Conservation (phyloP, 1,140 invertebrate genomes). For the Cydia fagiglandana region DNA sequence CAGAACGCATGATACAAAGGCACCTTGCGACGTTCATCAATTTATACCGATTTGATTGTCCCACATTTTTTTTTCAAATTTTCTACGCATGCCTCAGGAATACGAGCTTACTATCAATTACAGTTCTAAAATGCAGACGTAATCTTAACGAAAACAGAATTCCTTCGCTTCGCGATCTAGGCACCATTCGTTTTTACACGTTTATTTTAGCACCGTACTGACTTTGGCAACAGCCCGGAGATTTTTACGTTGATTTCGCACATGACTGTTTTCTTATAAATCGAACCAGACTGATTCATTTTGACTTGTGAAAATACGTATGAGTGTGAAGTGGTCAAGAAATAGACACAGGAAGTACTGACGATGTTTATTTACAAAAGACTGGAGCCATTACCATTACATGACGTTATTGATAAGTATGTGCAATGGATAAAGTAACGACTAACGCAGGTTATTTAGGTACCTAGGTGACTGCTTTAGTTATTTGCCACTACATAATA, state of each 20-base stretch:
- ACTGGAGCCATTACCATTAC: neutral
- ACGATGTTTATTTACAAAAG: constrained; percentile 41
- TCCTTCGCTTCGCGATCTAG: neutral
- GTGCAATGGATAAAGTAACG: neutral
- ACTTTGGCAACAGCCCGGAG: constrained; percentile 3
- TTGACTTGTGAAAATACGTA: neutral
- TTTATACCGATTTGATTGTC: too few relatives aligned
- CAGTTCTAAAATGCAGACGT: neutral
- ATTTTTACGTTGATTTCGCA: constrained; percentile 10
- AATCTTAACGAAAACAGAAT: constrained; percentile 1
- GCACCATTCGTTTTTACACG: constrained; percentile 33
- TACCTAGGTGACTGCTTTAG: neutral
- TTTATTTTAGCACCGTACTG: constrained; percentile 47
- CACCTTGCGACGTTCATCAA: too few relatives aligned
- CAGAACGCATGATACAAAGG: too few relatives aligned
- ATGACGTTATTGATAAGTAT: constrained; percentile 4
- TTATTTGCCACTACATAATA: too few relatives aligned
- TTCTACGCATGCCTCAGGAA: too few relatives aligned
- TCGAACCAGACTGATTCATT: constrained; percentile 25
- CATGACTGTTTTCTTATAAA: constrained; percentile 23
- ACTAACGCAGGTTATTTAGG: neutral
- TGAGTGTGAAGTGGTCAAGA: neutral
- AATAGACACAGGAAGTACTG: neutral
- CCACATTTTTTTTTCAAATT: too few relatives aligned
- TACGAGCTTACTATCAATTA: too few relatives aligned